These are phyloP conservation scores for Cephus spinipes DNA, from an alignment of 2,888 invertebrate genomes.

Conservation along the genomic window DNA sequence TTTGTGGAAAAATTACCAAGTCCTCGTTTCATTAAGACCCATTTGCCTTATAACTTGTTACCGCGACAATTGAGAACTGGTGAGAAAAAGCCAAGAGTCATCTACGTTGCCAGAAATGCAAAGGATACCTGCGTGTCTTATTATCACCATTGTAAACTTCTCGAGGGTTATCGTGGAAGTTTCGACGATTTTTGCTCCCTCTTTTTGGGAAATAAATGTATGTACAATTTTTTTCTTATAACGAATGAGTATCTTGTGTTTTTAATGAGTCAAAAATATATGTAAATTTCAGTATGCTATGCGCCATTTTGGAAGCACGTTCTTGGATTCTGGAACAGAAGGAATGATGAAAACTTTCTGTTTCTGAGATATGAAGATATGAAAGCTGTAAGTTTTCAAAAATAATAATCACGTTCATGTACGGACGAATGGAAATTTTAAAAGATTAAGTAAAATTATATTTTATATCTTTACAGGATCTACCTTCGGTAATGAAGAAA, in stretches of 20 bases:
- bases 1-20: conserved; percentile 65
- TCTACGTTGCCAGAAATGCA: conserved; percentile 79
- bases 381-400: conserved; percentile 45
- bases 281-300: conserved; percentile 35
- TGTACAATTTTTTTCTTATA: not conserved
- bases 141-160: conserved; percentile 75
- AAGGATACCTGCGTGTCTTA: conserved; percentile 80
- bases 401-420: not conserved
- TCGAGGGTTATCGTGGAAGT: conserved; percentile 69
- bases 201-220: conserved; percentile 72
- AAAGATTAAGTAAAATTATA: not conserved
- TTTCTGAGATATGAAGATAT: conserved; percentile 57
- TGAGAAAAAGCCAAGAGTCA: conserved; percentile 68
- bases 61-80: conserved; percentile 68
- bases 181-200: conserved; percentile 73
- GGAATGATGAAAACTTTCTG: conserved; percentile 40
- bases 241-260: not conserved
- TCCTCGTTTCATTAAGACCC: conserved; percentile 75
- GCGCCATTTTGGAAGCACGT: conserved; percentile 54
- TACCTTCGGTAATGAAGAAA: conserved; percentile 62
- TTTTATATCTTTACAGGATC: conserved; percentile 56
- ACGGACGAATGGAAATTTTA: not conserved
- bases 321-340: conserved; percentile 45
- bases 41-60: conserved; percentile 73
- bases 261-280: conserved; percentile 5